These are phyloP conservation scores for Azorinus chamasolen DNA, from an alignment of 2,888 invertebrate species.

Conservation along the genomic window DNA sequence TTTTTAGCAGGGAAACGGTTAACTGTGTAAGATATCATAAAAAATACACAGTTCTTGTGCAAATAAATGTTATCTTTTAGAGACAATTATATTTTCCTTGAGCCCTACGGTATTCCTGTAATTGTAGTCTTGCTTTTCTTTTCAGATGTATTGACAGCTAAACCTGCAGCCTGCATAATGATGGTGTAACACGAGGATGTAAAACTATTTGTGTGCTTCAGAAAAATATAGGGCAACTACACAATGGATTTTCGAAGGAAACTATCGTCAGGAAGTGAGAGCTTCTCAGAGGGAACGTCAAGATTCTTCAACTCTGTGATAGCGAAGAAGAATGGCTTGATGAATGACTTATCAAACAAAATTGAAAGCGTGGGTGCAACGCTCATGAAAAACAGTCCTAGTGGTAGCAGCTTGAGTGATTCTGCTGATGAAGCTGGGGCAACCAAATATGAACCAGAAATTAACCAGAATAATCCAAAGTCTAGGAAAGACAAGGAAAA, in stretches of 20 bases:
- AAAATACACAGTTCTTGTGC: too few relatives aligned
- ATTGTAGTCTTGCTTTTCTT: too few relatives aligned
- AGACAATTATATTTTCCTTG: too few relatives aligned
- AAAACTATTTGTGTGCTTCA: too few relatives aligned
- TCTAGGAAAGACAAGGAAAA: slow-evolving; percentile 36
- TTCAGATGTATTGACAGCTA: too few relatives aligned
- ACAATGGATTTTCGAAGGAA: slow-evolving; percentile 58
- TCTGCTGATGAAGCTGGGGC: slow-evolving; percentile 26
- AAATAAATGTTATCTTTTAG: too few relatives aligned
- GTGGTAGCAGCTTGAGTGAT: slow-evolving; percentile 69
- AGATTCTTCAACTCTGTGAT: slow-evolving; percentile 83
- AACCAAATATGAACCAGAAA: slow-evolving; percentile 1
- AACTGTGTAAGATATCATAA: too few relatives aligned
- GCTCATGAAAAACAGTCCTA: slow-evolving; percentile 70
- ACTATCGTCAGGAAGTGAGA: slow-evolving; percentile 65
- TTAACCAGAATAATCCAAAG: slow-evolving; percentile 1
- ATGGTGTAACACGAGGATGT: too few relatives aligned
- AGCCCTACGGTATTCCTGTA: too few relatives aligned
- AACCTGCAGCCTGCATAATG: too few relatives aligned
- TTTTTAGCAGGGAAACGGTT: too few relatives aligned
- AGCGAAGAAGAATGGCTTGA: slow-evolving; percentile 83
- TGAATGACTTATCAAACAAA: slow-evolving; percentile 83
- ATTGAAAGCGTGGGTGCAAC: slow-evolving; percentile 78
- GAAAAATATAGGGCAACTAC: too few relatives aligned
- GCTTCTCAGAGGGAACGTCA: slow-evolving; percentile 81